These are phyloP conservation scores for Prosapia bicincta DNA, from an alignment of 2,888 invertebrate species.

Conservation along the genomic window DNA sequence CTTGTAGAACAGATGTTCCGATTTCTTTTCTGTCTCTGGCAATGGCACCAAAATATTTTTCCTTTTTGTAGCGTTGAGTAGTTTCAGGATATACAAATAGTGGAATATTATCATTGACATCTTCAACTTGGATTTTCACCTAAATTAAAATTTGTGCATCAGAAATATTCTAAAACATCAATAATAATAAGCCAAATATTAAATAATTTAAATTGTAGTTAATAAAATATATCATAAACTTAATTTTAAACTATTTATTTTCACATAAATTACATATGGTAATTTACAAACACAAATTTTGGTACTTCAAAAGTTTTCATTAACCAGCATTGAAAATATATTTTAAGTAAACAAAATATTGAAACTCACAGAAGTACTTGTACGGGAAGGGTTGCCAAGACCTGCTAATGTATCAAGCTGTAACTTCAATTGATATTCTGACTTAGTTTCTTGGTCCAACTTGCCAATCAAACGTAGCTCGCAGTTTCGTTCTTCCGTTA, in stretches of 20 bases:
- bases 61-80: constrained; percentile 52
- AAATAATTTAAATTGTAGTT: no score
- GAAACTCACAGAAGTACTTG: constrained; percentile 55
- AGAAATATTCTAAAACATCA: no score
- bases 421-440: constrained; percentile 70
- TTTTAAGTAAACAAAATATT: no score
- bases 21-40: constrained; percentile 65
- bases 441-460: constrained; percentile 76
- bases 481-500: constrained; percentile 79
- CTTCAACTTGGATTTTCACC: constrained; percentile 76
- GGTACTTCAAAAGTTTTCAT: no score
- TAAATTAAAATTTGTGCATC: constrained; percentile 43
- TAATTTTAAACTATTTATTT: no score
- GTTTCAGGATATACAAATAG: constrained; percentile 71
- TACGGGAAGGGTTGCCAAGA: constrained; percentile 72
- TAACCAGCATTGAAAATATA: no score
- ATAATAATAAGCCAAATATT: no score
- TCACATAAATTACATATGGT: background rate
- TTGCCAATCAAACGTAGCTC: constrained; percentile 67
- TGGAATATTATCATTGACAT: constrained; percentile 88
- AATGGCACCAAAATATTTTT: constrained; percentile 71
- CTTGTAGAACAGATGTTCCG: constrained; percentile 72
- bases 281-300: background rate
- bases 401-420: constrained; percentile 77
- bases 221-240: no score